Base-by-base conservation (phyloP, 2,888 invertebrate genomes). In the Bombyx huttoni region DNA sequence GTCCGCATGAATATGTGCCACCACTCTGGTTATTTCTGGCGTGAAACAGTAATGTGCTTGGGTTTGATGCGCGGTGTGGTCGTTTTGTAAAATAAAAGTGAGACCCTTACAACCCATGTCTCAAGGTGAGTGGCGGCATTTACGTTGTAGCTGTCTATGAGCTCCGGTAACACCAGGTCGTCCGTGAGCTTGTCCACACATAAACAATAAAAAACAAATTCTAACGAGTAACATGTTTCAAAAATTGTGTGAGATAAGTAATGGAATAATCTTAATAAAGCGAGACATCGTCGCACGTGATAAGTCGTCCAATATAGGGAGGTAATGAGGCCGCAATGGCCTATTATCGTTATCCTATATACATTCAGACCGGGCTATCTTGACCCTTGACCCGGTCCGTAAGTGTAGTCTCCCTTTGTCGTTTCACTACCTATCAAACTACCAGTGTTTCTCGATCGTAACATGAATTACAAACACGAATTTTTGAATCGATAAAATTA, bases 361-460 rank as follows among this genome's bases (percentile, higher is more conserved):
- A 68, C 65, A 70, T 68, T 65, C 63, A 65, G 66, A 65, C 55
- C 63, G 61, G 64, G 61, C 55, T 59, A 60, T 57, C 60, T 62
- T 72, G 77, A 77, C 76, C 76, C 76, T 78, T 78, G 78, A 78
- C 78, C 79, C 64, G 70, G 65, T 73, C 65, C 54, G 61, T 57
- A 62, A 61, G 67, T 65, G 65, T 58, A 60, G 60, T 52, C 59
- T 53, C 64, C 66, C 58, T 58, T 52, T 58, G 54, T 57, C 53
- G 56, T 58, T 57, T 62, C 46, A 55, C 68, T 60, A 65, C 65
- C 62, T 51, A 51, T 53, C 55, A 56, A 59, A 62, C 58, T 64
- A 69, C 66, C 63, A 68, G 58, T 58, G 62, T 69, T 67, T 66
- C 64, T 64, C 63, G 60, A 59, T 33, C 14, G 24, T 10, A 24